Evolutionary conservation across 2,113 vertebrate species (phyloP), one percentile per base, ranked within the genome.

Genomic region (Tretioscincus oriximinensis): DNA sequence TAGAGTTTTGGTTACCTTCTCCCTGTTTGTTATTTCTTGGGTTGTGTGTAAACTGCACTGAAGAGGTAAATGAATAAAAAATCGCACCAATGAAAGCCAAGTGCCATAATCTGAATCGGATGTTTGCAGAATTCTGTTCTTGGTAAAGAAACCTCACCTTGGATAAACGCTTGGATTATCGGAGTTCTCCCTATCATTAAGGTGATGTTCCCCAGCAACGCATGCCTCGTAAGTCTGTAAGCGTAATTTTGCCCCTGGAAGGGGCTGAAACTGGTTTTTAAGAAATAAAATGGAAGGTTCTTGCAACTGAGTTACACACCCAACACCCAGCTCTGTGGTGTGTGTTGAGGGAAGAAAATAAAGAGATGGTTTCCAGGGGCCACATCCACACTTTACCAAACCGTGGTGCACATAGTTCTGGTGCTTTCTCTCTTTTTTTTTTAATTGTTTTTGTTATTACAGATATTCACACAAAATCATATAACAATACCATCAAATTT

Each of bases 21-120:
- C 66, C 77, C n/a, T 16, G 26, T 75, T 68, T 35, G 21, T 47
- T 69, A 73, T 74, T 61, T 51, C 71, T 73, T 75, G 80, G 80
- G 79, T 31, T 68, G 72, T 68, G 64, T 81, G 80, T 81, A 81
- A 58, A 75, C 80, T 75, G 73, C 49, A 81, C 72, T 81, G 80
- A 81, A 78, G 54, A 58, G 18, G 54, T 18, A 69, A 68, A 28
- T 63, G 60, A 64, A 69, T 63, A 73, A 31, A 81, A 22, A 10
- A 41, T 45, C 47, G 45, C 73, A 75, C 29, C 64, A 28, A 68
- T 24, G 49, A 75, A 75, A 74, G 29, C 26, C 29, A 51, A 54
- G 2, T 60, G 60, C 35, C 45, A 51, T 58, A 31, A 29, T 16
- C 24, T 47, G 64, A 45, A 7, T 68, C 29, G 51, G 22, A 10